Conservation (phyloP, 1,140 invertebrate species). For the Drosophila varians region DNA sequence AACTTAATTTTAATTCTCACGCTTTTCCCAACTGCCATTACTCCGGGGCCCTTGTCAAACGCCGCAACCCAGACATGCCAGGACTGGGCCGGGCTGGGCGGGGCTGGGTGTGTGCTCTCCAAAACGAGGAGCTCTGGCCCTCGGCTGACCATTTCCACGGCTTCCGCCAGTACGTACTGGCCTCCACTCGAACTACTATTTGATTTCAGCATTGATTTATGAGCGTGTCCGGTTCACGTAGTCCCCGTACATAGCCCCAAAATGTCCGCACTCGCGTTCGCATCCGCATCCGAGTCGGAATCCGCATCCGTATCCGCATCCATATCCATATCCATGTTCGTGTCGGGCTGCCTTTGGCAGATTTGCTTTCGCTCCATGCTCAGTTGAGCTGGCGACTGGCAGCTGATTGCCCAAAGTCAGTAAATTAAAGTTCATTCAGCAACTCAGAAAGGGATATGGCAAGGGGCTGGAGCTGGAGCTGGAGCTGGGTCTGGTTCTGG, state of each 20-base stretch:
- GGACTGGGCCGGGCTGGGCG: neutral
- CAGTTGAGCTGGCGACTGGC: constrained; percentile 59
- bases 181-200: constrained; percentile 64
- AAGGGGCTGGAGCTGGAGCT: neutral
- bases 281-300: constrained; percentile 12
- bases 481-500: too few species aligned
- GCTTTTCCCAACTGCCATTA: constrained; percentile 61
- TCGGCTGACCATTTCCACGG: constrained; percentile 72
- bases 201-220: constrained; percentile 82
- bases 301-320: constrained; percentile 14
- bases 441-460: constrained; percentile 38
- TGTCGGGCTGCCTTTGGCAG: constrained; percentile 63
- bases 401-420: constrained; percentile 80
- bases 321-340: constrained; percentile 26
- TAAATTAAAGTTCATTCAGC: constrained; percentile 77
- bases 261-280: constrained; percentile 21
- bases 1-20: constrained; percentile 78
- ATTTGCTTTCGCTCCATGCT: constrained; percentile 58
- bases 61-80: constrained; percentile 12
- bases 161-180: constrained; percentile 54
- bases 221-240: constrained; percentile 78
- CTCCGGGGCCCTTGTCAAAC: constrained; percentile 61
- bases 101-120: neutral
- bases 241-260: constrained; percentile 33
- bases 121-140: constrained; percentile 13